Percentiles rank a stretch among this genome's conserved stretches.
phyloP scores from a whole-genome alignment of 2,797 vertebrate genomes.

The Petrocephalus schoutedeni region DNA sequence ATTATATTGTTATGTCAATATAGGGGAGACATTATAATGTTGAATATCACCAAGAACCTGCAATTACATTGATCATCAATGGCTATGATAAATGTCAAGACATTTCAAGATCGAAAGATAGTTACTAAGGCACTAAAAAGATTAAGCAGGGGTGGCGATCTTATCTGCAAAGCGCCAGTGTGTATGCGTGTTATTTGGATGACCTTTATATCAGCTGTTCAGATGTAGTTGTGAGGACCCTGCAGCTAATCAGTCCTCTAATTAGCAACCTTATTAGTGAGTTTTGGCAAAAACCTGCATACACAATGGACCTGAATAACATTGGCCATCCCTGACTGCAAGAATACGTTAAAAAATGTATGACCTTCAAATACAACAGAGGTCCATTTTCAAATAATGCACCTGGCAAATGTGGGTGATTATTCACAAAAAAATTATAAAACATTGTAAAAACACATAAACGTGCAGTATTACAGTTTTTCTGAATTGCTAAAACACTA shows the following conservation, averaged over 20 bases:
- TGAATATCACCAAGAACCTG: slow-evolving; percentile 51
- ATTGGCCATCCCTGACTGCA: no score
- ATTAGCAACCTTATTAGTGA: no score
- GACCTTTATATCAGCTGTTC: no score
- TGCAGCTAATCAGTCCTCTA: no score
- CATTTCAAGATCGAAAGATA: slow-evolving; percentile 60
- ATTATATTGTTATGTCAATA: slow-evolving; percentile 43
- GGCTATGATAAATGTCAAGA: slow-evolving; percentile 46
- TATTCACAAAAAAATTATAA: background rate
- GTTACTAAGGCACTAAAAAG: slow-evolving; percentile 51
- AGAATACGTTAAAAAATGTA: slow-evolving; percentile 39
- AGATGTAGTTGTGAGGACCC: no score
- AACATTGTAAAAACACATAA: background rate
- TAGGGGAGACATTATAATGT: slow-evolving; percentile 42
- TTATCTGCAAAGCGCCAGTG: background rate
- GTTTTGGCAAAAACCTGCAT: no score
- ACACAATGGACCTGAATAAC: no score
- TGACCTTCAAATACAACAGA: slow-evolving; percentile 58
- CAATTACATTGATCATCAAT: slow-evolving; percentile 51
- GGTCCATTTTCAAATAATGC: slow-evolving; percentile 57
- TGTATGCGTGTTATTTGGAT: background rate
- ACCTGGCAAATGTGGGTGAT: slow-evolving; percentile 42
- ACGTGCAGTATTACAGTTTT: background rate
- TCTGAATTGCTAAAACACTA: background rate
- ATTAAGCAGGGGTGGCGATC: slow-evolving; percentile 40